These are phyloP conservation scores for Cistogaster globosa DNA, from an alignment of 2,888 invertebrate genomes.

Conservation along the genomic window DNA sequence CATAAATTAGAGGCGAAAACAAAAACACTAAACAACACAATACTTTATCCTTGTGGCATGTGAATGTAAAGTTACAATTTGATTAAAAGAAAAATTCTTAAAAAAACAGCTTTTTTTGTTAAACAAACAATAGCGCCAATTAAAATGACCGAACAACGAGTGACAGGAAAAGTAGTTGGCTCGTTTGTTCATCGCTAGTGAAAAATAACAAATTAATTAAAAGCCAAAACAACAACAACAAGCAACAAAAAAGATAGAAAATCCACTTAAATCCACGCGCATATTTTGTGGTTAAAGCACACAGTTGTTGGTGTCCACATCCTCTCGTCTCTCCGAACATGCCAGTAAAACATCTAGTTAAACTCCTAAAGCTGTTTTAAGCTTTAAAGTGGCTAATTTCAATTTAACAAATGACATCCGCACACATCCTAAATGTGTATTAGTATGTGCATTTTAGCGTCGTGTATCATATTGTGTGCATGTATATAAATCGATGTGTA, in stretches of 20 bases:
- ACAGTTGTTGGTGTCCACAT: constrained; percentile 13
- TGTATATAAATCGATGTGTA: constrained; percentile 1
- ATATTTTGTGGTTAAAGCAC: constrained; percentile 66
- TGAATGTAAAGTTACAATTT: constrained; percentile 70
- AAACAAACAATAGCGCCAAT: constrained; percentile 45
- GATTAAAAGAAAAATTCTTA: constrained; percentile 59
- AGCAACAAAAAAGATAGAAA: constrained; percentile 44
- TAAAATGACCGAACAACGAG: constrained; percentile 58
- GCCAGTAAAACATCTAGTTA: constrained; percentile 39
- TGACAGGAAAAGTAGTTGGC: constrained; percentile 62
- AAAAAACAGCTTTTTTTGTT: constrained; percentile 17
- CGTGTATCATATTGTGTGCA: neutral
- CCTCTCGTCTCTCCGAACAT: constrained; percentile 12
- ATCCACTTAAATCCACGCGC: constrained; percentile 70
- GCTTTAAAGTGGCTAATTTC: constrained; percentile 73
- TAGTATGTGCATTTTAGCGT: neutral
- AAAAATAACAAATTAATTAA: constrained; percentile 70
- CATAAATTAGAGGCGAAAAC: constrained; percentile 59
- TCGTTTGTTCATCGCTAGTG: constrained; percentile 24
- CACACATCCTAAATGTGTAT: constrained; percentile 6
- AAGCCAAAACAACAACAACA: constrained; percentile 23
- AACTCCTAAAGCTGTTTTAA: constrained; percentile 68
- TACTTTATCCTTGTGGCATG: constrained; percentile 55
- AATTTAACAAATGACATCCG: constrained; percentile 65
- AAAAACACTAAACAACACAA: constrained; percentile 21